Percentiles rank a stretch among this genome's conserved stretches.
phyloP scores from a whole-genome alignment of 2,888 invertebrate genomes.

The Hirtodrosophila duncani region DNA sequence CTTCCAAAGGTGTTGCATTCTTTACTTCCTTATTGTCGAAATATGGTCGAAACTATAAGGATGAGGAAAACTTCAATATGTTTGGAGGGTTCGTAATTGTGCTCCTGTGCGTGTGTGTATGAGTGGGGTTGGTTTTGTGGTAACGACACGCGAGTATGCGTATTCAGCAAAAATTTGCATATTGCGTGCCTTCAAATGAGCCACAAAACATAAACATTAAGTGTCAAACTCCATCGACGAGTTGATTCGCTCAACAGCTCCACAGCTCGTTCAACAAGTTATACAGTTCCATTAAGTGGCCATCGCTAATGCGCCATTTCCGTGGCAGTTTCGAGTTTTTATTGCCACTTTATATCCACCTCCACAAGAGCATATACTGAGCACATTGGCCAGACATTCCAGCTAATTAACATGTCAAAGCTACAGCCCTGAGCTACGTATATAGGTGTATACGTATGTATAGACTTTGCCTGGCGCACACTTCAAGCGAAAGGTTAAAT shows the following conservation, averaged over 20 bases:
- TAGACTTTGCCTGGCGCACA: constrained; percentile 5
- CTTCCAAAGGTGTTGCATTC: no score
- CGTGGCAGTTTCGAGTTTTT: constrained; percentile 56
- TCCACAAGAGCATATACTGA: constrained; percentile 25
- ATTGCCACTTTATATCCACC: no score
- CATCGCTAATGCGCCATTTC: constrained; percentile 64
- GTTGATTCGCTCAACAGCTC: constrained; percentile 47
- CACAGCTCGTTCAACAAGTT: constrained; percentile 20
- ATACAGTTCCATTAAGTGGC: constrained; percentile 52
- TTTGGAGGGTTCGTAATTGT: no score
- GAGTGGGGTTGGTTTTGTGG: no score
- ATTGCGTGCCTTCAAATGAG: constrained; percentile 54
- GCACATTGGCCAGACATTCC: constrained; percentile 19
- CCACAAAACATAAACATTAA: constrained; percentile 2
- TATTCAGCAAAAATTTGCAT: constrained; percentile 53
- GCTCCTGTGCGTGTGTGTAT: no score
- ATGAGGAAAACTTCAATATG: no score
- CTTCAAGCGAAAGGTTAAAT: constrained; percentile 1
- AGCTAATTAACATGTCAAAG: constrained; percentile 37
- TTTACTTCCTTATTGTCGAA: no score
- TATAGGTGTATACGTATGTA: neutral
- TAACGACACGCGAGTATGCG: constrained; percentile 49
- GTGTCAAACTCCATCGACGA: no score
- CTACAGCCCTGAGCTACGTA: constrained; percentile 36
- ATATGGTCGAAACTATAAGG: no score